A percentile compares a stretch with the other conserved stretches of the same genome.
Conservation (phyloP, 2,113 vertebrate genomes). For the Hystrix cristata region DNA sequence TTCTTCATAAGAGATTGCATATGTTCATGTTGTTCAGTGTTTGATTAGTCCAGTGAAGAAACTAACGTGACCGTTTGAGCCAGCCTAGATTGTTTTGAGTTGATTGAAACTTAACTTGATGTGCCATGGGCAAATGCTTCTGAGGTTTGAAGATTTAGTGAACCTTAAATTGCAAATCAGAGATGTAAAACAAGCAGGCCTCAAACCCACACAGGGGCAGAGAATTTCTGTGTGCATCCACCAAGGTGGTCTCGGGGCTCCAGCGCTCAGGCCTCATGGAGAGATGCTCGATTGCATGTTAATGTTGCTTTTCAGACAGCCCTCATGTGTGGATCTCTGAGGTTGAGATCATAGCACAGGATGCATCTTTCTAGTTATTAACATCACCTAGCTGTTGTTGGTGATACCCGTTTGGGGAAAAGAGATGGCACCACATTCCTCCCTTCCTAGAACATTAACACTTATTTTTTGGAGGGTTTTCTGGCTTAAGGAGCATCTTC, state of each 20-base stretch:
- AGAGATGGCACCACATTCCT: background rate
- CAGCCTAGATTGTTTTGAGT: background rate
- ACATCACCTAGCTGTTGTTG: background rate
- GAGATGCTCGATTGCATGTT: background rate
- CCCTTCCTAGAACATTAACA: background rate
- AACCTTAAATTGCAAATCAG: conserved; percentile 49
- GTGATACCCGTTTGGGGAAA: background rate
- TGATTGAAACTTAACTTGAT: conserved; percentile 54
- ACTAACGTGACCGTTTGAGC: background rate
- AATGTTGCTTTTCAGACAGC: background rate
- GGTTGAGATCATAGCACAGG: background rate
- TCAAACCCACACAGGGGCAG: background rate
- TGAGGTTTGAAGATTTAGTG: conserved; percentile 39
- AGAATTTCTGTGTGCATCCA: background rate
- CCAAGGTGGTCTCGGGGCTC: background rate
- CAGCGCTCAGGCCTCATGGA: background rate
- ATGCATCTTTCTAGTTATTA: background rate
- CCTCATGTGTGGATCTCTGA: background rate
- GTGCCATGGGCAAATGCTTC: conserved; percentile 35
- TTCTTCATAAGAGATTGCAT: background rate
- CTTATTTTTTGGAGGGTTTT: conserved; percentile 14
- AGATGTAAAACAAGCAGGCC: background rate
- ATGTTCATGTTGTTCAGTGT: background rate
- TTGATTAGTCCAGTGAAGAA: conserved; percentile 59
- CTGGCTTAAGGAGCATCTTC: background rate